Percentiles rank a stretch among this genome's conserved stretches.
Evolutionary conservation across 2,888 invertebrate species (phyloP).

Genomic region (Oconnorella tubifera): DNA sequence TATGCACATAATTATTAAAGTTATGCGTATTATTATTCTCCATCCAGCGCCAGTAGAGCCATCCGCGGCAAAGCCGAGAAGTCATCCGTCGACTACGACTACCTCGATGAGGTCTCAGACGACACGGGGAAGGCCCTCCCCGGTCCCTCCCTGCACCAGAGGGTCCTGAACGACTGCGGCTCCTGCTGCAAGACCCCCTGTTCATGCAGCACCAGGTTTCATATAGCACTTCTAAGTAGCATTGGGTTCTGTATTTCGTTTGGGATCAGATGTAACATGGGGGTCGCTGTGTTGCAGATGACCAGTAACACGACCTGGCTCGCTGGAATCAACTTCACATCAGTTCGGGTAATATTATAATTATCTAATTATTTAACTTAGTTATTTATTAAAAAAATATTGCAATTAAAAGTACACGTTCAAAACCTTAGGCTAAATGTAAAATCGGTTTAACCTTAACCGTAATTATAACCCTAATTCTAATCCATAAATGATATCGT

Average conservation of each 20-base stretch:
- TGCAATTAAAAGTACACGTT: too few species aligned
- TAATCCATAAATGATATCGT: too few species aligned
- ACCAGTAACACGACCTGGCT: conserved; percentile 51
- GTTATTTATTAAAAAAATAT: too few species aligned
- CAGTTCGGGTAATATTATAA: neutral
- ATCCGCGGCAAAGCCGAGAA: conserved; percentile 49
- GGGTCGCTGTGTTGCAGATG: conserved; percentile 86
- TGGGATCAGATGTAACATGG: conserved; percentile 98
- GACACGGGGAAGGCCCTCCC: conserved; percentile 18
- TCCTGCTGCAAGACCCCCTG: conserved; percentile 12
- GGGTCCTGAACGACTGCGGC: neutral
- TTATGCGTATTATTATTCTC: too few species aligned
- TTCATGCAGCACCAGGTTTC: conserved; percentile 45
- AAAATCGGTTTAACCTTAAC: too few species aligned
- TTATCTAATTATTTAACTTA: too few species aligned
- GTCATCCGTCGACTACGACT: conserved; percentile 48
- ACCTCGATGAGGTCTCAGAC: conserved; percentile 47
- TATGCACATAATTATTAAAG: neutral
- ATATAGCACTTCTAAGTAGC: conserved; percentile 57
- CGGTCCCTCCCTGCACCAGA: neutral
- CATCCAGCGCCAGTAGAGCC: conserved; percentile 41
- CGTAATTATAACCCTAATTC: too few species aligned
- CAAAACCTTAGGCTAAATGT: too few species aligned
- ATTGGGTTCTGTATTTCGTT: conserved; percentile 60
- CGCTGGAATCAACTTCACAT: conserved; percentile 10